Evolutionary conservation across 2,888 invertebrate genomes (phyloP).

Genomic region (Crematogaster levior): DNA sequence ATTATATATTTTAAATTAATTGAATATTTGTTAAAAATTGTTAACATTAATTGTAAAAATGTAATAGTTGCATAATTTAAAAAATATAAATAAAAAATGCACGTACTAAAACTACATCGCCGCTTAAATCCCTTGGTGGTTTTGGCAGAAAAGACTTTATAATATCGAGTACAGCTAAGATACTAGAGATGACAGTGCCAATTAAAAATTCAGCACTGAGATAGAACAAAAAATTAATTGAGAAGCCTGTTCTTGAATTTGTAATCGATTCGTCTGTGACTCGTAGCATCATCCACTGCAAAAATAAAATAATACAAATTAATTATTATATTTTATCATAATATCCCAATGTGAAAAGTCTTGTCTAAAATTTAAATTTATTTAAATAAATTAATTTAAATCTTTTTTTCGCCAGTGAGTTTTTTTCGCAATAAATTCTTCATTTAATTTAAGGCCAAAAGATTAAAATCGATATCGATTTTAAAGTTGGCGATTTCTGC

Average conservation of each 20-base stretch:
- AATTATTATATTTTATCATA: not conserved
- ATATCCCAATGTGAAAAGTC: not conserved
- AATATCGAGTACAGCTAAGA: conserved; percentile 72
- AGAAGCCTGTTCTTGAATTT: conserved; percentile 69
- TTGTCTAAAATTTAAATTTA: not conserved
- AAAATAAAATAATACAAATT: conserved; percentile 26
- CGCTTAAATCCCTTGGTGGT: conserved; percentile 81
- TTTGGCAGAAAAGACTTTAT: conserved; percentile 81
- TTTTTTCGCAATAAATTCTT: no score
- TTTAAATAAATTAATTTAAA: no score
- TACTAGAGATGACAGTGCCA: conserved; percentile 73
- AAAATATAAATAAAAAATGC: not conserved
- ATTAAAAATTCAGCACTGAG: conserved; percentile 79
- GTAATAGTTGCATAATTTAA: not conserved
- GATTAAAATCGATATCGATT: no score
- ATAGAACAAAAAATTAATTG: conserved; percentile 78
- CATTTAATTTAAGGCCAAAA: no score
- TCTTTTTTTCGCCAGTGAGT: no score
- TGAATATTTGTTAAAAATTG: not conserved
- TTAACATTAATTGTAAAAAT: not conserved
- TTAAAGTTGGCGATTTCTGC: no score
- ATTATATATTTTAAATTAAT: not conserved
- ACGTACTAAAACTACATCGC: conserved; percentile 81
- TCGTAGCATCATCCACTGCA: conserved; percentile 76
- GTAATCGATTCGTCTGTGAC: conserved; percentile 69